Evolutionary conservation across 2,888 invertebrate genomes (phyloP), one percentile per base, ranked within the genome.

Genomic region (Bedellia somnulentella): DNA sequence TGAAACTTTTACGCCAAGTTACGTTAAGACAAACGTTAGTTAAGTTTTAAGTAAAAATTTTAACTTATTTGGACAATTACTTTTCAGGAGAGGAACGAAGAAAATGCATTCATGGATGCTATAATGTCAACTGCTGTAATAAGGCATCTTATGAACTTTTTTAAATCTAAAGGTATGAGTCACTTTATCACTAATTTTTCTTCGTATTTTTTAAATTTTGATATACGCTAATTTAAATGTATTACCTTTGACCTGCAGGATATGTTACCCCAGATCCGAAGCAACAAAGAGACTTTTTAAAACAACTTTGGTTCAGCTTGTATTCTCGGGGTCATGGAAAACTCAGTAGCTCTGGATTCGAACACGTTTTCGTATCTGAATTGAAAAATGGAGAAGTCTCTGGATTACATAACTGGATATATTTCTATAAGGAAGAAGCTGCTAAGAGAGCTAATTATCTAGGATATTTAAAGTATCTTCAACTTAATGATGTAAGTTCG

Each of bases 371-470:
- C 57, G 80, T 94, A 2, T 88, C 92, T 1, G 95, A 96, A 77
- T 71, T 89, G 0, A 91, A 89, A 56, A 83, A 85, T 42, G 81
- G 81, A 24, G 84, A 85, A 45, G 83, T 94, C 14, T 85, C 80
- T 29, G 94, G 94, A 5, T 75, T 95, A 38, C 95, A 96, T 58
- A 93, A 92, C 56, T 95, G 95, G 94, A 76, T 95, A 16, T 89
- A 89, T 58, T 92, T 90, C 46, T 80, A 83, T 32, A 80, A 80
- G 34, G 86, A 91, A 60, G 94, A 95, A 67, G 52, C 64, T 24
- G 82, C 80, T 1, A 83, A 83, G 30, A 73, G 80, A 24, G 75
- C 82, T 1, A 85, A 93, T 59, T 92, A 93, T 60, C 80, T 88
- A 42, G 92, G 92, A 9, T 89, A 89, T 45, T 63, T 87, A 40